Base-by-base conservation (phyloP, 2,113 vertebrate species). In the Microcebus lehilahytsara region DNA sequence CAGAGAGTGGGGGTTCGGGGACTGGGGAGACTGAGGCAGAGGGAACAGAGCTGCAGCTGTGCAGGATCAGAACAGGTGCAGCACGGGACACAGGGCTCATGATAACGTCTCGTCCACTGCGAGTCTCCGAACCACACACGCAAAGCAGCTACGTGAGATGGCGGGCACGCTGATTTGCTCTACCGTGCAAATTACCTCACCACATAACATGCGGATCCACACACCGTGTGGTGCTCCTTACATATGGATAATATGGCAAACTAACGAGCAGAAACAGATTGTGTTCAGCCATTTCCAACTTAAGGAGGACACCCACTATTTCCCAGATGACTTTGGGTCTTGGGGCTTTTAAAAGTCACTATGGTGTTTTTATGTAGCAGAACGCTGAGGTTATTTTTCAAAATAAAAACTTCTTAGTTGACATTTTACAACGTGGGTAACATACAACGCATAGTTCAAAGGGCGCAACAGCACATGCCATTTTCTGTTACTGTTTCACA, bases 391-490 rank as follows among this genome's bases (percentile, higher is more conserved):
- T 13, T 20, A 46, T 58, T 7, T 19, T n/a, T 40, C 25, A 8
- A 10, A 16, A 19, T 60, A 3, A 3, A 34, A 62, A 17, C n/a
- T 25, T 25, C 16, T 25, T 40, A 20, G 4, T 51, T 34, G n/a
- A 22, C 7, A 46, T 51, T 22, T 66, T 22, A 51, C 8, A 19
- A 7, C 34, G 53, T 8, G 25, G n/a, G 3, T 12, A 8, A 20
- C 0, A 12, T 27, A 13, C n/a, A 49, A 9, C n/a, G 5, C 14
- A 2, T 5, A 9, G n/a, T 60, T 85, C 13, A n/a, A 3, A 85
- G 37, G 5, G 22, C 1, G 3, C 6, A 2, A 0, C 4, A 16
- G 27, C 8, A 4, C 0, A 0, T 1, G 16, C 2, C 10, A 0
- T 66, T 49, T 85, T 34, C 32, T 0, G 11, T 6, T 30, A 2